phyloP scores from a whole-genome alignment of 2,113 vertebrate genomes.

The Gymnocephalus cernua region DNA sequence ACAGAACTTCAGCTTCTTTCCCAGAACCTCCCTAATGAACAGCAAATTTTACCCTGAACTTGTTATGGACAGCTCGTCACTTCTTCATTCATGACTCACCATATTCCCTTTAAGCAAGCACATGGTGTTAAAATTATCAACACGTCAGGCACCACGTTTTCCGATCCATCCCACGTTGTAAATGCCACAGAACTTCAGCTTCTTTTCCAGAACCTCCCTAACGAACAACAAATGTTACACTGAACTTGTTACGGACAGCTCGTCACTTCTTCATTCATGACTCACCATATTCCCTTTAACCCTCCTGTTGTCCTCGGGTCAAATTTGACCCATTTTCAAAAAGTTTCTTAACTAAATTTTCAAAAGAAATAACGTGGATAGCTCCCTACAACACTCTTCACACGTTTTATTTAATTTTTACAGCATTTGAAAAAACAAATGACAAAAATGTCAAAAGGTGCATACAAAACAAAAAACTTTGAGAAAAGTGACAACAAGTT shows the following conservation, averaged over 20 bases:
- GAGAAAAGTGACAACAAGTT: too few relatives aligned
- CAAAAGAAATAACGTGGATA: too few relatives aligned
- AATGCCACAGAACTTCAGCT: neutral
- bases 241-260: neutral
- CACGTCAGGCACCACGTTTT: neutral
- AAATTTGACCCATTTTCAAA: too few relatives aligned
- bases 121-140: too few relatives aligned
- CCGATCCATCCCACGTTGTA: neutral
- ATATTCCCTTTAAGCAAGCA: neutral
- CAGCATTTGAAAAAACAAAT: too few relatives aligned
- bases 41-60: neutral
- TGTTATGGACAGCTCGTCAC: neutral
- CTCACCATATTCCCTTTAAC: neutral
- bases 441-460: too few relatives aligned
- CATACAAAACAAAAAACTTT: too few relatives aligned
- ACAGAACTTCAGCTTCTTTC: neutral
- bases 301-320: too few relatives aligned
- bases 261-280: neutral
- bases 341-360: too few relatives aligned
- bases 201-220: neutral
- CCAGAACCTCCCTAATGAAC: neutral
- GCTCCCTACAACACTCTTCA: too few relatives aligned
- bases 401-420: too few relatives aligned
- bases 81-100: neutral
- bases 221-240: neutral